Evolutionary conservation across 2,113 vertebrate genomes (phyloP), one percentile per base, ranked within the genome.

Genomic region (Tupaia tana): DNA sequence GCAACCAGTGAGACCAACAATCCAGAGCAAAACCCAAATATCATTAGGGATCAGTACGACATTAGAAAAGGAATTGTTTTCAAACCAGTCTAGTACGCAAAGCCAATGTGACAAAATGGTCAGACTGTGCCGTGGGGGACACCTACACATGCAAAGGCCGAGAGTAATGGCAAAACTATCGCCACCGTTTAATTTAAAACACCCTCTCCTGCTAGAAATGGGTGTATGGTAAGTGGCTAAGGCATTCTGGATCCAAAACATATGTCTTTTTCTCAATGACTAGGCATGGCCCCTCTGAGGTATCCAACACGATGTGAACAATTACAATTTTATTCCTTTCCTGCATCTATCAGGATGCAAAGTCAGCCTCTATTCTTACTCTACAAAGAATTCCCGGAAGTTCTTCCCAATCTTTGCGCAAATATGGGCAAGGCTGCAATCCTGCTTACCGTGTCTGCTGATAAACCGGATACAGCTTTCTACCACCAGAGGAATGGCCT

Each of bases 391-490:
- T 86, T 94, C 82, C 90, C 96, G 85, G 91, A 92, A 79, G 78
- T 71, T 74, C 70, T 96, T 83, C 31, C 91, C 69, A 34, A 20
- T 63, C 84, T 89, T 52, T 85, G 78, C 14, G 94, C 89, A 96
- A 95, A 95, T 81, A 89, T 16, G 89, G 85, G 43, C 86, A 91
- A 85, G 64, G 86, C 67, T 91, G 56, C 10, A 34, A 78, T 63
- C 61, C 0, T 74, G 92, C 99, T 98, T 98, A 99, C 99, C 99
- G 1, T 99, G 99, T 91, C 99, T 99, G 98, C 99, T 99, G 98
- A 99, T 99, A 98, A 99, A 99, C 5, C 99, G 98, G 97, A 99
- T 99, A 98, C 99, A 99, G 98, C 99, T 99, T 98, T 99, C 99
- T 64, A 99, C 99, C 85, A 99, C 99, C 95, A 99, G 98, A 56